Conservation (phyloP, 92 coral and sea anemone species). For the Diadumene lineata region DNA sequence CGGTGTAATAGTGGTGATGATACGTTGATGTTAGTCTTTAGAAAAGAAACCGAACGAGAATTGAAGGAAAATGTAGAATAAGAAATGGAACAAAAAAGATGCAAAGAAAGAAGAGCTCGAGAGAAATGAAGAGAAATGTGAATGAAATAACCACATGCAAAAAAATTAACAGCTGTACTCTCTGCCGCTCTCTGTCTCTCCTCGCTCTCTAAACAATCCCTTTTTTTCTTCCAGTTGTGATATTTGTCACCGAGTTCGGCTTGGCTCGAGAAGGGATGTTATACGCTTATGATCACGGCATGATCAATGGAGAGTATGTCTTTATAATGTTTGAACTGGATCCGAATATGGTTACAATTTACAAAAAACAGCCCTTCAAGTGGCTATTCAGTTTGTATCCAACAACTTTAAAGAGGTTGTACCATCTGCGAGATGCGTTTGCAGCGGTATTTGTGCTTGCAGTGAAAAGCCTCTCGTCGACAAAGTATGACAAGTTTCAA, state of each 20-base stretch:
- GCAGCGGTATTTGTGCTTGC: slow-evolving; percentile 79
- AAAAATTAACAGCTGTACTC: too few relatives aligned
- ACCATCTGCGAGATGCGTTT: slow-evolving; percentile 64
- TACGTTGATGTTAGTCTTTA: too few relatives aligned
- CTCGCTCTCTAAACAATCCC: neutral
- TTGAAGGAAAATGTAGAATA: too few relatives aligned
- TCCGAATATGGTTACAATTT: slow-evolving; percentile 47
- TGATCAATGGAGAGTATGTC: slow-evolving; percentile 85
- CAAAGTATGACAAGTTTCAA: slow-evolving; percentile 59
- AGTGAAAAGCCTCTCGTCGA: slow-evolving; percentile 61
- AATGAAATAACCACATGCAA: too few relatives aligned
- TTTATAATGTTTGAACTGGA: slow-evolving; percentile 85
- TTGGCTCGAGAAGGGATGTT: slow-evolving; percentile 95
- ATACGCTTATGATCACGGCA: slow-evolving; percentile 76
- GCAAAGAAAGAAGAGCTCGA: neutral
- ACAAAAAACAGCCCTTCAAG: slow-evolving; percentile 61
- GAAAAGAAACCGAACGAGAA: neutral
- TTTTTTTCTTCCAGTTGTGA: slow-evolving; percentile 54
- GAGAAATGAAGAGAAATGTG: neutral
- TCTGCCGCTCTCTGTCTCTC: too few relatives aligned
- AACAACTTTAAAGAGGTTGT: slow-evolving; percentile 41
- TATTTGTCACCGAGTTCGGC: slow-evolving; percentile 72
- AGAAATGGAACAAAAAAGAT: neutral
- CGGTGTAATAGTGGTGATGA: too few relatives aligned
- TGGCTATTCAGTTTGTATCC: slow-evolving; percentile 87